Evolutionary conservation across 2,797 vertebrate genomes (phyloP).

Genomic region (Phalloptychus januarius): DNA sequence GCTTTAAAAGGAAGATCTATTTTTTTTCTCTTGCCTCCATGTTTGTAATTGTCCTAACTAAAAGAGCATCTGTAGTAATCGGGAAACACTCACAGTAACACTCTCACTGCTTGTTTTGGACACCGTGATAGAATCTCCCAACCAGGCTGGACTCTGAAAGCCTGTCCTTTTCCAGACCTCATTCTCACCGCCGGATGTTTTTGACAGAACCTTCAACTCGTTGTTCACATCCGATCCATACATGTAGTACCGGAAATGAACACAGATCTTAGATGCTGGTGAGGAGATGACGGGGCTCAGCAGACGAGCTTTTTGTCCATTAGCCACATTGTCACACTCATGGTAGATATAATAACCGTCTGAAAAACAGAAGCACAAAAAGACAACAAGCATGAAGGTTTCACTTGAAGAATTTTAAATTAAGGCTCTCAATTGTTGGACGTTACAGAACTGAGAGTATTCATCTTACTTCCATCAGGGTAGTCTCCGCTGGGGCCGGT

Average conservation of each 20-base stretch:
- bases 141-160: slow-evolving; percentile 81
- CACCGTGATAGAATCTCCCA: slow-evolving; percentile 73
- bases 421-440: background rate
- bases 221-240: slow-evolving; percentile 63
- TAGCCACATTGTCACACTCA: slow-evolving; percentile 72
- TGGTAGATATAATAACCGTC: slow-evolving; percentile 84
- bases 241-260: slow-evolving; percentile 84
- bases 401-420: background rate
- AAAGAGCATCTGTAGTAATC: background rate
- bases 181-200: background rate
- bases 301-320: slow-evolving; percentile 67
- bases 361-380: slow-evolving; percentile 50
- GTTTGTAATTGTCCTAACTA: background rate
- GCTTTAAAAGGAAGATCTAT: background rate
- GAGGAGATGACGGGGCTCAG: slow-evolving; percentile 74
- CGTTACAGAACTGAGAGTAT: background rate
- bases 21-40: background rate
- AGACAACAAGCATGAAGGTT: background rate
- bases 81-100: slow-evolving; percentile 72
- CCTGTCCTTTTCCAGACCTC: slow-evolving; percentile 77
- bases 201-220: slow-evolving; percentile 71
- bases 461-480: slow-evolving; percentile 80
- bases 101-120: slow-evolving; percentile 55
- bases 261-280: slow-evolving; percentile 68
- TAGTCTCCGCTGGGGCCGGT: slow-evolving; percentile 81